phyloP scores from a whole-genome alignment of 2,888 invertebrate species.

The Phengaris alcon region DNA sequence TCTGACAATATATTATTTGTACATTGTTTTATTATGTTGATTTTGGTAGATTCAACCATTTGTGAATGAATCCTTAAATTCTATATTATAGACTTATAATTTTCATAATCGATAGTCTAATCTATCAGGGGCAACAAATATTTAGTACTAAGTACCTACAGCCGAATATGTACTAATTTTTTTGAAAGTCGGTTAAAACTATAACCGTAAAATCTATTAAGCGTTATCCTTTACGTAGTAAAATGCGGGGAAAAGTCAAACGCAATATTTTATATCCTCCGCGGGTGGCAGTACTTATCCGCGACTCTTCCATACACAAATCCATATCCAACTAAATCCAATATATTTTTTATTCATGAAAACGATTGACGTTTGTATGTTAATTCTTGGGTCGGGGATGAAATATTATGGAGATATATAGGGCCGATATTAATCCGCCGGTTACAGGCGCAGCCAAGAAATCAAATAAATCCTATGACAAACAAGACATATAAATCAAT shows the following conservation, averaged over 20 bases:
- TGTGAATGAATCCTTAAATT: too few relatives aligned
- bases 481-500: slow-evolving; percentile 81
- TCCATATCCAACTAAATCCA: slow-evolving; percentile 76
- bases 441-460: slow-evolving; percentile 74
- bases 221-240: not conserved
- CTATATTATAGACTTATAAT: too few relatives aligned
- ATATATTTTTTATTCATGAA: slow-evolving; percentile 79
- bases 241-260: slow-evolving; percentile 38
- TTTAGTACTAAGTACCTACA: too few relatives aligned
- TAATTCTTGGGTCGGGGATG: slow-evolving; percentile 77
- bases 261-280: slow-evolving; percentile 61
- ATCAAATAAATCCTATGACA: slow-evolving; percentile 80
- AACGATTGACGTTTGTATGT: slow-evolving; percentile 80
- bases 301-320: slow-evolving; percentile 48
- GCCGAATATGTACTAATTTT: not conserved
- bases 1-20: too few relatives aligned
- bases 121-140: too few relatives aligned
- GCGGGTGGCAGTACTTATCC: slow-evolving; percentile 51
- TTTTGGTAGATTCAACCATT: too few relatives aligned
- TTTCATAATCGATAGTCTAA: too few relatives aligned
- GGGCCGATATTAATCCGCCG: slow-evolving; percentile 77
- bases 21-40: too few relatives aligned
- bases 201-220: not conserved
- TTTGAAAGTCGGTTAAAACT: not conserved
- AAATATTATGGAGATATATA: slow-evolving; percentile 75